Conservation (phyloP, 2,113 vertebrate genomes). For the Heterotilapia buettikoferi region DNA sequence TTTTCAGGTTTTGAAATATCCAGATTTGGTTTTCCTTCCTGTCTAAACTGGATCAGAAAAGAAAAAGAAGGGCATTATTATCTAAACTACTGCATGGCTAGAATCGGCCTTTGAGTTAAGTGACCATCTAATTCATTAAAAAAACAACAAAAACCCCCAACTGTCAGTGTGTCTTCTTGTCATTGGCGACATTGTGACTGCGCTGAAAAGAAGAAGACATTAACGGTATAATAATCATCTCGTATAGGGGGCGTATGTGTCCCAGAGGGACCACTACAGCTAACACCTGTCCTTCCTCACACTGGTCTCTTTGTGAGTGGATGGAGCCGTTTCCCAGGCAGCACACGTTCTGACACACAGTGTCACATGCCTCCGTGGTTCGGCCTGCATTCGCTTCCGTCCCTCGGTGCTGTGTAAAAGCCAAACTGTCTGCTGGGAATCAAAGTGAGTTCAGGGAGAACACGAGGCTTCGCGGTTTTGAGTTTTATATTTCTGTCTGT, state of each 20-base stretch:
- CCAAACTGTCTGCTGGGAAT: background rate
- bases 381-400: background rate
- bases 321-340: background rate
- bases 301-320: background rate
- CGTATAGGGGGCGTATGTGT: background rate
- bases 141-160: background rate
- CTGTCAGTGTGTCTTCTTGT: background rate
- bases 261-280: background rate
- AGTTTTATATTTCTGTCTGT: background rate
- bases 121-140: background rate
- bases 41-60: background rate
- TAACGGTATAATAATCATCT: background rate
- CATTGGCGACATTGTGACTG: background rate
- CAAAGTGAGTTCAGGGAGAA: background rate
- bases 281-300: slow-evolving; percentile 12
- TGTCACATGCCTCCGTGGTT: background rate
- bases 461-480: background rate
- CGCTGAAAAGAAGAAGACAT: background rate
- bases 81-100: accelerated
- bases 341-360: background rate
- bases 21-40: background rate
- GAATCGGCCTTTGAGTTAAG: background rate
- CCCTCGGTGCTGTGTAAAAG: background rate
- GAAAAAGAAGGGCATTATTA: accelerated
- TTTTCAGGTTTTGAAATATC: background rate